Conservation (phyloP, 1,140 invertebrate species). For the Papilio glaucus region DNA sequence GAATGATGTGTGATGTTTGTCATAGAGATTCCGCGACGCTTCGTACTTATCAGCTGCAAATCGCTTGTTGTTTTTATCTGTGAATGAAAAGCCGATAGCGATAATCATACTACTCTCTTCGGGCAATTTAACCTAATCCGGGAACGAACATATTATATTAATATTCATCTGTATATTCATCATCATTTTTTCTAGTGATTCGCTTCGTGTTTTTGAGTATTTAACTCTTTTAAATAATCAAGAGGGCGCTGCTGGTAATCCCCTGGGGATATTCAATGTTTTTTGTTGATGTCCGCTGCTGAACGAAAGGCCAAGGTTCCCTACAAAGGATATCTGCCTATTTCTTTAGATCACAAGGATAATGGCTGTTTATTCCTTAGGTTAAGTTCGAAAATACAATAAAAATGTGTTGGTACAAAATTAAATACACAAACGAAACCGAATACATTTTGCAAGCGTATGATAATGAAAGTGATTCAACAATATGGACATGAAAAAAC, state of each 20-base stretch:
- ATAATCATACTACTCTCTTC: background rate
- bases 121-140: background rate
- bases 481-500: slow-evolving; percentile 62
- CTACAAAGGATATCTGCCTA: too few relatives aligned
- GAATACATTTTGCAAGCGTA: slow-evolving; percentile 13
- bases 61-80: slow-evolving; percentile 9
- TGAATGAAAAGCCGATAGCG: slow-evolving; percentile 4
- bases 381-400: background rate
- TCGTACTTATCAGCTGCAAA: background rate
- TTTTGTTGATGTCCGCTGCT: too few relatives aligned
- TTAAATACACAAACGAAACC: background rate
- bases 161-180: too few relatives aligned
- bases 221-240: too few relatives aligned
- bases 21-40: background rate
- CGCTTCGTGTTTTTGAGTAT: too few relatives aligned
- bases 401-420: background rate
- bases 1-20: background rate
- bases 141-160: too few relatives aligned
- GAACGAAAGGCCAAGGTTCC: too few relatives aligned
- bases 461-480: slow-evolving; percentile 50
- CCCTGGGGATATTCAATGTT: too few relatives aligned
- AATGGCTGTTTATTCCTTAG: too few relatives aligned
- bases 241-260: too few relatives aligned
- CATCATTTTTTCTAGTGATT: too few relatives aligned
- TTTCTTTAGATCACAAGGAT: too few relatives aligned